Base-by-base conservation (phyloP, 64 coral and sea anemone species). In the Montipora efflorescens region DNA sequence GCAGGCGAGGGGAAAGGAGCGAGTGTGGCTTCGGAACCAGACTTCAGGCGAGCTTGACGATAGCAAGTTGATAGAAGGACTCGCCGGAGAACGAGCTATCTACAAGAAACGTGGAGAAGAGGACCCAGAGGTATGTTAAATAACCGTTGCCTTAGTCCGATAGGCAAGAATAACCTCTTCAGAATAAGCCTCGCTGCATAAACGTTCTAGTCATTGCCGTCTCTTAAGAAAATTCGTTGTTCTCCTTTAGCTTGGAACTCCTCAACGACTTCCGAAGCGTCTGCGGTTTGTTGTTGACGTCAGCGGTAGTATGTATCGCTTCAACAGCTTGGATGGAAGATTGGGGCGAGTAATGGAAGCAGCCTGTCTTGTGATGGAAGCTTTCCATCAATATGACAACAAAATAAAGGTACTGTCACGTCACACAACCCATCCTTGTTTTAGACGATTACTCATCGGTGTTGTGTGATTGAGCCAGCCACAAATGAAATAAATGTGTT, bases 271-370 rank as follows among this genome's bases (percentile, higher is more conserved):
- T 20, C 98, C 98, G 3, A 99, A 99, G 80, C 95, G 90, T 67
- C 90, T 99, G 47, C 98, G 98, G 62, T 96, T 99, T 47, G 98
- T 99, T 20, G 95, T 99, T 18, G 98, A 99, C 94, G 98, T 99
- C 79, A 99, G 98, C 67, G 98, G 98, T 73, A 99, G 98, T 68
- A 99, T 99, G 98, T 99, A 99, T 77, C 80, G 98, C 15, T 99
- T 99, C 73, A 99, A 99, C 55, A 95, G 98, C 74, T 93, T 99
- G 58, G 98, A 99, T 76, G 93, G 98, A 47, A 94, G 98, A 94
- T 76, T 99, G 64, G 92, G 94, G 46, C 83, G 98, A 93, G 83
- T 99, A 47, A 99, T 99, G 98, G 98, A 99, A 69, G 95, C 98
- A 12, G 95, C 98, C 0, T 99, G 98, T 68, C 74, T 99, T 10